phyloP scores from a whole-genome alignment of 2,113 vertebrate genomes.

The Nothobranchius furzeri region DNA sequence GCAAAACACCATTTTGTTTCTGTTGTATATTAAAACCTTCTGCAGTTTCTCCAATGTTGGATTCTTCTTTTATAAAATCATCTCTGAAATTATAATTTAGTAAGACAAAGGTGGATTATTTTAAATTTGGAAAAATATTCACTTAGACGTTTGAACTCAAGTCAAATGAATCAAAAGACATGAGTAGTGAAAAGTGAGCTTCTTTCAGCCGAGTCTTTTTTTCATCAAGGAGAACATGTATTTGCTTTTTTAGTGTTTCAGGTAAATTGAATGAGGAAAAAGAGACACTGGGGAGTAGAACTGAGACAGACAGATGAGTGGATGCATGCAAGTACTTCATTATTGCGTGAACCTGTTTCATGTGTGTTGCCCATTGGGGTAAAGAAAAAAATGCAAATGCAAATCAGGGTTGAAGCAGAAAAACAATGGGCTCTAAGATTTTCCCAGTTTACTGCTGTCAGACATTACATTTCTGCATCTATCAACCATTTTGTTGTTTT shows the following conservation, averaged over 20 bases:
- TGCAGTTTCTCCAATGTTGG: not conserved
- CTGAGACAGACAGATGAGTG: slow-evolving; percentile 2
- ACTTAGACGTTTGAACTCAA: too few species aligned
- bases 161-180: not conserved
- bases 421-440: slow-evolving; percentile 10
- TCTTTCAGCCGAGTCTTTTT: not conserved
- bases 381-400: slow-evolving; percentile 25
- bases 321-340: slow-evolving; percentile 23
- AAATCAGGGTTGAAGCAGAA: slow-evolving; percentile 34
- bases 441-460: slow-evolving; percentile 7
- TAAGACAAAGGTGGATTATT: too few species aligned
- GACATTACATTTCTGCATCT: not conserved
- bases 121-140: too few species aligned
- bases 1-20: too few species aligned
- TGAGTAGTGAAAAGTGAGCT: not conserved
- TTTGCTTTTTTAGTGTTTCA: slow-evolving; percentile 9
- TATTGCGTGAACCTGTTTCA: slow-evolving; percentile 2
- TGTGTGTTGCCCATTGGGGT: slow-evolving; percentile 4
- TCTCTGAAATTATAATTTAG: not conserved
- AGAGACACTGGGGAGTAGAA: slow-evolving; percentile 16
- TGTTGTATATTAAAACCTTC: not conserved
- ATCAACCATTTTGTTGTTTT: not conserved
- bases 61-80: not conserved
- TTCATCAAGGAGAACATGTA: slow-evolving; percentile 3
- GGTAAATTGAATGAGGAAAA: slow-evolving; percentile 22